Conservation (phyloP, 2,888 invertebrate genomes). For the Ceraclea dissimilis region DNA sequence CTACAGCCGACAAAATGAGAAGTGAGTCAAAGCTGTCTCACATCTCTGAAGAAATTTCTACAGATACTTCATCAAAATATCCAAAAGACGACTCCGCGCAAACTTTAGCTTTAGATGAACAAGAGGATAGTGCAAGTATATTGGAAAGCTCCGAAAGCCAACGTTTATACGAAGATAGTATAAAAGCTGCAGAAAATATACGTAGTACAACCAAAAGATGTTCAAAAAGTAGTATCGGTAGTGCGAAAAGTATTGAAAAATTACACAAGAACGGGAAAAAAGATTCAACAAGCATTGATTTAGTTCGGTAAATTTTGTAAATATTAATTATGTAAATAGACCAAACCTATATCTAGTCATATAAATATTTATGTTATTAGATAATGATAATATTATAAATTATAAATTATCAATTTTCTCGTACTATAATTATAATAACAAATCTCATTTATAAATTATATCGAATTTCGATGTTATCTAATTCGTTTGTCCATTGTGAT, state of each 20-base stretch:
- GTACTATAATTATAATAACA: no score
- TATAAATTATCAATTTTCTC: no score
- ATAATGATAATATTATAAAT: no score
- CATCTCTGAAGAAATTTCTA: slow-evolving; percentile 24
- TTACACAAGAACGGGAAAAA: background rate
- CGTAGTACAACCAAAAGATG: background rate
- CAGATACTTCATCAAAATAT: slow-evolving; percentile 20
- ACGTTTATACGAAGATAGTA: background rate
- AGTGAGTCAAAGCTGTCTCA: slow-evolving; percentile 23
- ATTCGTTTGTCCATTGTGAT: no score
- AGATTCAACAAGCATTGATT: background rate
- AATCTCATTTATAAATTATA: no score
- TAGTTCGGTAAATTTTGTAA: background rate
- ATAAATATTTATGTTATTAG: no score
- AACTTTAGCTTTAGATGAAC: slow-evolving; percentile 3
- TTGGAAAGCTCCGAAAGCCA: background rate
- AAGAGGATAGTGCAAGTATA: background rate
- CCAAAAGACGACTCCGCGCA: slow-evolving; percentile 6
- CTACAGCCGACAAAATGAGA: slow-evolving; percentile 9
- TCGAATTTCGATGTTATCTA: no score
- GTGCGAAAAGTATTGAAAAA: background rate
- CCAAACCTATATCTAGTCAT: no score
- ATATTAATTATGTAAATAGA: no score
- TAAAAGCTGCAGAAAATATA: background rate
- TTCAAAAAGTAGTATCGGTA: background rate